These are phyloP conservation scores for Pao palembangensis DNA, from an alignment of 2,113 vertebrate species.

Conservation along the genomic window DNA sequence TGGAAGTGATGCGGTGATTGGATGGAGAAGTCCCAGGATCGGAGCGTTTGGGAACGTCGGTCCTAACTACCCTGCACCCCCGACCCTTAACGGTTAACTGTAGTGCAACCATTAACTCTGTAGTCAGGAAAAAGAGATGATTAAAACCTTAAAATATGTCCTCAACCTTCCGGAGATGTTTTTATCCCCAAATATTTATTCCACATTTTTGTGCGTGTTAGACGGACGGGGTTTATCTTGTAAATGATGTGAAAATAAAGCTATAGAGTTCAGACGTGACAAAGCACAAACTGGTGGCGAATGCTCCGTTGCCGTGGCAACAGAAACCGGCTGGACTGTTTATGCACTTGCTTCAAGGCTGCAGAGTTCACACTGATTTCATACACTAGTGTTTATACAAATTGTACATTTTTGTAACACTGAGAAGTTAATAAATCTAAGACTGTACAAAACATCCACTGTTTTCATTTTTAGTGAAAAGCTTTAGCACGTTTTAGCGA, in stretches of 20 bases:
- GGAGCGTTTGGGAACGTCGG: no score
- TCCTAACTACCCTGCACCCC: no score
- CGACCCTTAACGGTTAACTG: no score
- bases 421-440: slow-evolving; percentile 71
- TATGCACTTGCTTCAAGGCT: slow-evolving; percentile 42
- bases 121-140: not conserved
- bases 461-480: slow-evolving; percentile 19
- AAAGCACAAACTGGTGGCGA: slow-evolving; percentile 21
- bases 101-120: no score
- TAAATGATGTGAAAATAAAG: slow-evolving; percentile 26
- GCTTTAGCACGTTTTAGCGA: no score
- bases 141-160: not conserved
- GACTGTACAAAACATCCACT: slow-evolving; percentile 37
- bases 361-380: slow-evolving; percentile 17
- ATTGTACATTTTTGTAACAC: slow-evolving; percentile 76
- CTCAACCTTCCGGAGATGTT: slow-evolving; percentile 22
- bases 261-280: slow-evolving; percentile 11
- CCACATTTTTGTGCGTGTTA: slow-evolving; percentile 21
- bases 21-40: no score
- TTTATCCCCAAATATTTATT: slow-evolving; percentile 42
- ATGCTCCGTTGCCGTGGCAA: slow-evolving; percentile 26
- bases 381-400: slow-evolving; percentile 63
- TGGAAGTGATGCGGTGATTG: no score
- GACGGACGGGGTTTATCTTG: slow-evolving; percentile 20
- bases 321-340: slow-evolving; percentile 18